Evolutionary conservation across 2,797 vertebrate genomes (phyloP).

Genomic region (Sebastes trivittatus): DNA sequence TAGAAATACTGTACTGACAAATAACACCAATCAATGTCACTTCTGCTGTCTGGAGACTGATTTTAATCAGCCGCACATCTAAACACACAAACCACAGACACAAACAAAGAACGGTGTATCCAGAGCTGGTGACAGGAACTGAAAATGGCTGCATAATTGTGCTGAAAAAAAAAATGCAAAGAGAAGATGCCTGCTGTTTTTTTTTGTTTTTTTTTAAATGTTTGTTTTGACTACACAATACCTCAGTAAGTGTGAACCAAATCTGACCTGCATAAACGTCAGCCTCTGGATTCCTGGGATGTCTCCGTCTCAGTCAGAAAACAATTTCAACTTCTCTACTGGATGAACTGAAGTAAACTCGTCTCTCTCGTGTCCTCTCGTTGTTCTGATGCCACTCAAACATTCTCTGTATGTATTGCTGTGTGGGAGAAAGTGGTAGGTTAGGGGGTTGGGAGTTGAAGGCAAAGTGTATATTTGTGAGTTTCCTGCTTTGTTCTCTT

Average conservation of each 20-base stretch:
- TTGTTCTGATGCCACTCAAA: conserved; percentile 55
- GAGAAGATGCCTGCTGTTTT: conserved; percentile 20
- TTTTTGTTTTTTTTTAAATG: neutral
- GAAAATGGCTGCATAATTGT: neutral
- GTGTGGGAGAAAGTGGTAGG: conserved; percentile 29
- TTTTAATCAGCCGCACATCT: neutral
- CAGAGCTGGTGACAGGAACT: neutral
- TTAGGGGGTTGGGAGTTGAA: conserved; percentile 6
- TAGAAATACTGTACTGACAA: neutral
- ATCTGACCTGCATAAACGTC: conserved; percentile 47
- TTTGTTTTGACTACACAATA: conserved; percentile 54
- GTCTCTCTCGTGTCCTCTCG: conserved; percentile 29
- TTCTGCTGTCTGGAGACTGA: conserved; percentile 6
- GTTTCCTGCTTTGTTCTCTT: conserved; percentile 46
- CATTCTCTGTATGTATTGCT: conserved; percentile 31
- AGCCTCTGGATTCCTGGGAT: conserved; percentile 50
- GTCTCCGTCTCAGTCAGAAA: conserved; percentile 49
- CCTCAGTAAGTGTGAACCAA: conserved; percentile 68
- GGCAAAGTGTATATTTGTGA: conserved; percentile 56
- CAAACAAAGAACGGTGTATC: neutral
- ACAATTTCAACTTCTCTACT: conserved; percentile 37
- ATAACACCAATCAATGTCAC: neutral
- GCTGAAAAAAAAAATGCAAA: neutral
- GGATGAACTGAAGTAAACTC: conserved; percentile 31
- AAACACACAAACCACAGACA: neutral